Base-by-base conservation (phyloP, 2,113 vertebrate species). In the Thalassoma bifasciatum region DNA sequence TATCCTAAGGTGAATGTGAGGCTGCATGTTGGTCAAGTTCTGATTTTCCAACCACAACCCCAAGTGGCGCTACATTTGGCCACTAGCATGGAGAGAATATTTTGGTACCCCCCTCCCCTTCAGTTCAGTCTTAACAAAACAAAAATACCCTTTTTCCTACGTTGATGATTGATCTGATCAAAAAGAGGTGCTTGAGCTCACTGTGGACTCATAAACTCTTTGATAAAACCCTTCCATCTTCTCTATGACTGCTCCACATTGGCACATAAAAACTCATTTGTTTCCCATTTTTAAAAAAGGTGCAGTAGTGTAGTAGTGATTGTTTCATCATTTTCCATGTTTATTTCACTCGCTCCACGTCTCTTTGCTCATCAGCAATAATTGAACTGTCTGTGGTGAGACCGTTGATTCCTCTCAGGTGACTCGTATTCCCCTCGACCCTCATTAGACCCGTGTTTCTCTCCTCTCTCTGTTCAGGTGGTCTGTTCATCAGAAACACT, bases 401-500 rank as follows among this genome's bases (percentile, higher is more conserved):
- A 14, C 22, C 38, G 23, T 34, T 8, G 21, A 40, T 58, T 26
- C 9, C 12, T 34, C 17, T 49, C 38, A 40, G 26, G 6, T 49
- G 51, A 12, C 51, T 11, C 5, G 13, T n/a, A 19, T 21, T 53
- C 12, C 4, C 11, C 0, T 2, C 22, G 30, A n/a, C 30, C 16
- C 16, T 75, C 17, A 57, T 62, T 53, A 3, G 44, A 21, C 21
- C 30, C 75, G 40, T 54, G 5, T 60, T 22, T 56, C 17, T 13
- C 26, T 36, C 14, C 13, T 14, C 42, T 74, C 21, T 75, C 16
- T 47, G 21, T 47, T 24, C 92, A 99, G 98, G 98, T 82, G 98
- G 97, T 75, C 95, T 99, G 92, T 99, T 99, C 94, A 99, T 99
- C 95, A 95, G 97, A 93, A 98, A 99, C 93, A 99, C 98, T 64